phyloP scores from a whole-genome alignment of 2,888 invertebrate species.

The Stenodema calcarata region DNA sequence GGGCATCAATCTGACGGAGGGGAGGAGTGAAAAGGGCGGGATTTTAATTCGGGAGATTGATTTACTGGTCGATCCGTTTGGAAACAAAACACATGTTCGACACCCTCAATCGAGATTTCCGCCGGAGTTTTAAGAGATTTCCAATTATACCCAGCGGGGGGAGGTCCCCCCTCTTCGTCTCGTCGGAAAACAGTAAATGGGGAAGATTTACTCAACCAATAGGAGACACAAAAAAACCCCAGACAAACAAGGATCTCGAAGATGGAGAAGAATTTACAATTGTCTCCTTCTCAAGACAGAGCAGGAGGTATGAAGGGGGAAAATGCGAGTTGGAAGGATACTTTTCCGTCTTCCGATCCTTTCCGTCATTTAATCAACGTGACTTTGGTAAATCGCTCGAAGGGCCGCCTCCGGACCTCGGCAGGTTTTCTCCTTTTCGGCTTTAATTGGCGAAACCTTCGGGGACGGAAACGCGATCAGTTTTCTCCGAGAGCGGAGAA shows the following conservation, averaged over 20 bases:
- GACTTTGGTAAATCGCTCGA: slow-evolving; percentile 44
- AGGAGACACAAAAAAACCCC: too few species aligned
- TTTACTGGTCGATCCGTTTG: slow-evolving; percentile 36
- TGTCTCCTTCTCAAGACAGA: background rate
- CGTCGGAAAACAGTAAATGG: background rate
- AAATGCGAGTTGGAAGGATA: background rate
- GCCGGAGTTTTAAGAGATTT: slow-evolving; percentile 14
- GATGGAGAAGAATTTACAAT: background rate
- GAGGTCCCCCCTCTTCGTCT: background rate
- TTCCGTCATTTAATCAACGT: slow-evolving; percentile 35
- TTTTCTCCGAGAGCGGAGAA: background rate
- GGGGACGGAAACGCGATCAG: background rate
- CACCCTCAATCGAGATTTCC: slow-evolving; percentile 39
- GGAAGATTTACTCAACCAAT: background rate
- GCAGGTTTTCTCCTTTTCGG: background rate
- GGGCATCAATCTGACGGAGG: too few species aligned
- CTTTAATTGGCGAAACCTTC: background rate
- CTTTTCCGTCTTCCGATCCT: background rate
- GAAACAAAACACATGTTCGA: slow-evolving; percentile 45
- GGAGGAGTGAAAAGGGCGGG: background rate
- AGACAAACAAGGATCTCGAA: slow-evolving; percentile 13
- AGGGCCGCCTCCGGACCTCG: background rate
- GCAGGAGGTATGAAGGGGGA: background rate
- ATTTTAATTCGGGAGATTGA: slow-evolving; percentile 35
- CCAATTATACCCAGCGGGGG: slow-evolving; percentile 18